These are phyloP conservation scores for Nomia melanderi DNA, from an alignment of 1,140 invertebrate genomes.

Conservation along the genomic window DNA sequence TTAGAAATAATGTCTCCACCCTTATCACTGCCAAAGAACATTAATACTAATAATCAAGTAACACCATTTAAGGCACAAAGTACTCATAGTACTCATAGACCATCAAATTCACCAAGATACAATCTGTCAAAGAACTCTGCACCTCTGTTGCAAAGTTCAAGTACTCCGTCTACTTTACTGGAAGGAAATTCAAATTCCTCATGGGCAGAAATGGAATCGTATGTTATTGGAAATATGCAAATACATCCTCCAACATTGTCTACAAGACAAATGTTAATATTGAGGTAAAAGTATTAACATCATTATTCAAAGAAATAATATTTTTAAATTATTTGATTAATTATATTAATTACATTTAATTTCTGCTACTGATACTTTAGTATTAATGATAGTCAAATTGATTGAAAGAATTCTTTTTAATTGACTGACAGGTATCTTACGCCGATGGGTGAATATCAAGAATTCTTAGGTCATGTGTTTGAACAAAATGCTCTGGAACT, in stretches of 20 bases:
- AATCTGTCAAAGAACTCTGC: constrained; percentile 53
- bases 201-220: constrained; percentile 94
- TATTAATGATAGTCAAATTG: neutral
- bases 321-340: neutral
- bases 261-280: constrained; percentile 94
- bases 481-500: constrained; percentile 94
- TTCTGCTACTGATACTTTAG: neutral
- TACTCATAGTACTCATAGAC: constrained; percentile 32
- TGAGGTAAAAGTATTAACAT: constrained; percentile 71
- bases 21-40: constrained; percentile 68
- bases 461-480: constrained; percentile 95
- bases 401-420: neutral
- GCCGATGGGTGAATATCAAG: constrained; percentile 98
- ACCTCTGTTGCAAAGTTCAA: constrained; percentile 49
- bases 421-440: constrained; percentile 86
- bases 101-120: constrained; percentile 57
- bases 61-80: constrained; percentile 59
- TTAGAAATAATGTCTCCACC: constrained; percentile 78
- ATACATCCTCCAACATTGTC: constrained; percentile 93
- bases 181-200: constrained; percentile 88
- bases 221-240: constrained; percentile 92
- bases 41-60: constrained; percentile 51
- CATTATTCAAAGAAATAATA: neutral
- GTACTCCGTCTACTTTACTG: constrained; percentile 59
- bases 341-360: neutral